These are phyloP conservation scores for Augiades crinisus DNA, from an alignment of 2,888 invertebrate species.

Conservation along the genomic window DNA sequence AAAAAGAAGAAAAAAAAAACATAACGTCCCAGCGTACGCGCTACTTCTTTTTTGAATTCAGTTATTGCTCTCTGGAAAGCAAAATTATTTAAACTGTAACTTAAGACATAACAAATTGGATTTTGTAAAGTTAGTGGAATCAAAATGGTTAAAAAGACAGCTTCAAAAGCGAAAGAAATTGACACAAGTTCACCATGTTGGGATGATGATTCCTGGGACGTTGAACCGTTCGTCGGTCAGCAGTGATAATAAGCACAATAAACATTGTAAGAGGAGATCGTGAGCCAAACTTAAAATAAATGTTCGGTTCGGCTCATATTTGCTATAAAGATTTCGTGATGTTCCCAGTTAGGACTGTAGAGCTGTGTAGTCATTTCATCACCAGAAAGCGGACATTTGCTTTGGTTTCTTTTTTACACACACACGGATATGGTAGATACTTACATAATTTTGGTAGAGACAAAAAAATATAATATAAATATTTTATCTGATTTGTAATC, in stretches of 20 bases:
- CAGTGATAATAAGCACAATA: constrained; percentile 64
- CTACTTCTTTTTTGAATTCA: too few relatives aligned
- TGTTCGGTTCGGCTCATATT: constrained; percentile 62
- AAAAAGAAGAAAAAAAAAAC: too few relatives aligned
- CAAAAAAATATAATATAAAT: too few relatives aligned
- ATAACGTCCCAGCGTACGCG: too few relatives aligned
- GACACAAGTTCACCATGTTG: constrained; percentile 14
- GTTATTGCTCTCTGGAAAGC: too few relatives aligned
- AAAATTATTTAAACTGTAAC: too few relatives aligned
- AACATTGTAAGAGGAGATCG: constrained; percentile 66
- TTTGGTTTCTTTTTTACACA: not conserved
- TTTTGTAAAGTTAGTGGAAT: too few relatives aligned
- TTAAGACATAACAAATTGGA: too few relatives aligned
- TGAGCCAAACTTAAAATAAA: constrained; percentile 70
- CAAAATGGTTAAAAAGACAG: not conserved
- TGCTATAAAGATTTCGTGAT: constrained; percentile 63
- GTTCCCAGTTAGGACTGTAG: constrained; percentile 45
- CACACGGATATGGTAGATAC: not conserved
- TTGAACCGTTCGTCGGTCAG: constrained; percentile 56
- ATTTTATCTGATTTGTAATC: too few relatives aligned
- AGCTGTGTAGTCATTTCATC: constrained; percentile 10
- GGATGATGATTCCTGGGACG: constrained; percentile 49
- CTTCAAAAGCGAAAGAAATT: constrained; percentile 1
- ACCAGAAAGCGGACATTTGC: not conserved
- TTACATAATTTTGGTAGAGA: too few relatives aligned